Percentiles rank a stretch among this genome's conserved stretches.
phyloP scores from a whole-genome alignment of 1,140 invertebrate genomes.

The Mizuhopecten yessoensis region DNA sequence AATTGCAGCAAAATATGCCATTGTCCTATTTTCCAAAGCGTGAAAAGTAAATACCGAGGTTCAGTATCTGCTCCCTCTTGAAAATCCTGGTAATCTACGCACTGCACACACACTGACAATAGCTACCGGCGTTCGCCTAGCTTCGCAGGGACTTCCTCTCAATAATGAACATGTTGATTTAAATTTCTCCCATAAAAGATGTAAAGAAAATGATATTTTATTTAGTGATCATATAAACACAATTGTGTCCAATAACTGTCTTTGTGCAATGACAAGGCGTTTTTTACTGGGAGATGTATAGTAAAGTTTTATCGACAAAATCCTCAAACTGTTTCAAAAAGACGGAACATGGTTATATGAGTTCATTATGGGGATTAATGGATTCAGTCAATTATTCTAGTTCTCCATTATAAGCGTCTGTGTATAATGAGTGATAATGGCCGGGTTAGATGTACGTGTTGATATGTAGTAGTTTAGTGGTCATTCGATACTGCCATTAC shows the following conservation, averaged over 20 bases:
- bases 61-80: not conserved
- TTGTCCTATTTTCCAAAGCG: slow-evolving; percentile 5
- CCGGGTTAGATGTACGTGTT: not conserved
- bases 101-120: not conserved
- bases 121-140: not conserved
- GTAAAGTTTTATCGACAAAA: not conserved
- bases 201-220: slow-evolving; percentile 40
- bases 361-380: not conserved
- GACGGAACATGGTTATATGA: not conserved
- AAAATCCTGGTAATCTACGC: slow-evolving; percentile 23
- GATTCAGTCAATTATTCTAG: not conserved
- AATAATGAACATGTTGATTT: slow-evolving; percentile 27
- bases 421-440: not conserved
- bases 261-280: slow-evolving; percentile 18
- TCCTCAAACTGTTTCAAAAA: slow-evolving; percentile 37
- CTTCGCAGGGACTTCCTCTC: slow-evolving; percentile 16
- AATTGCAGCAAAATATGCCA: slow-evolving; percentile 34
- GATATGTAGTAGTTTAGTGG: not conserved
- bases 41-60: not conserved
- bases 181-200: slow-evolving; percentile 35
- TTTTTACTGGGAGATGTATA: not conserved
- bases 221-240: slow-evolving; percentile 26
- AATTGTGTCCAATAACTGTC: not conserved
- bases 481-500: slow-evolving; percentile 4
- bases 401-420: not conserved